Base-by-base conservation (phyloP, 2,113 vertebrate genomes). In the Plestiodon gilberti region DNA sequence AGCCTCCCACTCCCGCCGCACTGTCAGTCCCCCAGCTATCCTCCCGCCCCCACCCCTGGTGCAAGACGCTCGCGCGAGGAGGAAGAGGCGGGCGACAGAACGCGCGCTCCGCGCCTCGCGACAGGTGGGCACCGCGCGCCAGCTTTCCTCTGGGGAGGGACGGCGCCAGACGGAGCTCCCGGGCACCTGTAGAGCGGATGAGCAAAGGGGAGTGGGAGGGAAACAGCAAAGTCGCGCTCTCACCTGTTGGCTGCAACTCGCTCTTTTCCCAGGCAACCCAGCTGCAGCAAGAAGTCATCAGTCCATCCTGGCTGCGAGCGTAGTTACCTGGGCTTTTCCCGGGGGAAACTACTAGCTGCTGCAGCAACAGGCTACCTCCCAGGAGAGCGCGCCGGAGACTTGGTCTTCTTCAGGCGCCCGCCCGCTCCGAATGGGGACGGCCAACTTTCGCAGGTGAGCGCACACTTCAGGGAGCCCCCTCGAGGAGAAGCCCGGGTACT, bases 331-430 rank as follows among this genome's bases (percentile, higher is more conserved):
- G 52, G 22, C 57, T 65, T 76, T 13, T 78, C 73, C 81, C 6
- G 13, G 55, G 76, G 78, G 85, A 59, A 67, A 59, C 48, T 75
- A 2, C 76, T 13, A 15, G 77, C 89, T 77, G 11, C 80, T 76
- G 23, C n/a, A 55, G 85, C 85, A 82, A 85, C 88, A 43, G 84
- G 64, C 73, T 40, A 62, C 43, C 38, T n/a, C 88, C 6, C 62
- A n/a, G 25, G 11, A 33, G 57, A 23, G 25, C 14, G 15, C 69
- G 75, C 75, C 84, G 2, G 48, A 43, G 43, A 40, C 84, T 82
- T n/a, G 84, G 33, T n/a, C 22, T 22, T 35, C 83, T 82, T 74
- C n/a, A 48, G 62, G 88, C 78, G 88, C 78, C 88, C 83, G 83
- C 88, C 83, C 78, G 28, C 48, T 59, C 43, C 57, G 30, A 33